These are phyloP conservation scores for Prolemur simus DNA, from an alignment of 2,113 vertebrate genomes.

Conservation along the genomic window DNA sequence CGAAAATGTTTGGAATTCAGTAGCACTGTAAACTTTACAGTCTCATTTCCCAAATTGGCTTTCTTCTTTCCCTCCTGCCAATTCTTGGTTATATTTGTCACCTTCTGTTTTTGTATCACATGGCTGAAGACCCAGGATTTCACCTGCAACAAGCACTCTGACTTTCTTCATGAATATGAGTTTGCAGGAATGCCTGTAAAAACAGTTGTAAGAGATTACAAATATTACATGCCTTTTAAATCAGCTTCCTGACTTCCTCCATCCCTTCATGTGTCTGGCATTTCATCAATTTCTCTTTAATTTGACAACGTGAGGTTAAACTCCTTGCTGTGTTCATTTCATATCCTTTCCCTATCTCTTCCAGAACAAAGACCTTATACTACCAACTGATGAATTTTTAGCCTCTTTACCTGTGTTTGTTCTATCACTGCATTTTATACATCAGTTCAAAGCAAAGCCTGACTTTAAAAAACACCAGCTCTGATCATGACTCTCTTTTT, in stretches of 20 bases:
- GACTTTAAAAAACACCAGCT: not conserved
- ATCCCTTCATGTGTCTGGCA: not conserved
- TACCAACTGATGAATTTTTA: not conserved
- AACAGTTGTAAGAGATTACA: not conserved
- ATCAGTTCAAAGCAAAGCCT: not conserved
- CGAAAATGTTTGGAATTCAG: constrained; percentile 33
- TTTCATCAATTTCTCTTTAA: not conserved
- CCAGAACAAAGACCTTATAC: not conserved
- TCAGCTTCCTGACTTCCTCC: not conserved
- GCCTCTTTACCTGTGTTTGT: not conserved
- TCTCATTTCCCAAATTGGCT: not conserved
- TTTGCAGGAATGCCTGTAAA: not conserved
- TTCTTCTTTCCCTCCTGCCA: not conserved
- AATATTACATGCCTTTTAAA: not conserved
- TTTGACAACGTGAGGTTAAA: not conserved
- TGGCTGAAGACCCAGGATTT: not conserved
- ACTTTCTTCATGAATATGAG: not conserved
- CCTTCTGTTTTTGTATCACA: not conserved
- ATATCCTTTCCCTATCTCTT: not conserved
- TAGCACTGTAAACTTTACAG: constrained; percentile 21
- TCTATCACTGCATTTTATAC: not conserved
- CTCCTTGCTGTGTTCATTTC: not conserved
- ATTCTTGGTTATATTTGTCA: not conserved
- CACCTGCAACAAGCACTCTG: not conserved
- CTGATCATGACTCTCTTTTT: not conserved